phyloP scores from a whole-genome alignment of 2,113 vertebrate species.

The Semnornis frantzii region DNA sequence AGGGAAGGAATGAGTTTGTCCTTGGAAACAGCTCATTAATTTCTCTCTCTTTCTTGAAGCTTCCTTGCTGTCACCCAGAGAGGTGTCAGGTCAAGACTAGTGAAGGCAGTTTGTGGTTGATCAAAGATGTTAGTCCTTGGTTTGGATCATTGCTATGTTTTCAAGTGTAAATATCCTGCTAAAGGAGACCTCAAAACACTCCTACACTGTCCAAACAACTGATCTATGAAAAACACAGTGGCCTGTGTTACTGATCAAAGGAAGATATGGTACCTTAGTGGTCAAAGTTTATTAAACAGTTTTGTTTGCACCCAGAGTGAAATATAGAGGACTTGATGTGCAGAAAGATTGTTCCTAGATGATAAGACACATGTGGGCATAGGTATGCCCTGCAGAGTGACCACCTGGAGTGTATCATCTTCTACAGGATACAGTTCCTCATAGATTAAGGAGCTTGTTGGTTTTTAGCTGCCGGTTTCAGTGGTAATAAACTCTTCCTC shows the following conservation, averaged over 20 bases:
- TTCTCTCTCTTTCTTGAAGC: constrained; percentile 12
- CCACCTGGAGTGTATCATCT: neutral
- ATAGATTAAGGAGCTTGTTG: constrained; percentile 23
- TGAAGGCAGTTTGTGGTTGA: constrained; percentile 41
- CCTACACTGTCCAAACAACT: constrained; percentile 66
- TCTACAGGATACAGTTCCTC: neutral
- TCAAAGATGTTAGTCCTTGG: constrained; percentile 54
- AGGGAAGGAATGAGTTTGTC: constrained; percentile 7
- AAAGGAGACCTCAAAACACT: constrained; percentile 45
- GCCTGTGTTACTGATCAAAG: constrained; percentile 67
- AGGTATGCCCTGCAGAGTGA: neutral
- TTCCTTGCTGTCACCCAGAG: constrained; percentile 21
- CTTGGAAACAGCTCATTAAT: constrained; percentile 39
- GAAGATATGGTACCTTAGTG: constrained; percentile 44
- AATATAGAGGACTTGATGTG: constrained; percentile 8
- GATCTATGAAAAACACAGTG: constrained; percentile 59
- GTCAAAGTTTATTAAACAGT: constrained; percentile 60
- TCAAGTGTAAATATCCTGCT: constrained; percentile 72
- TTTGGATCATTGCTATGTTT: constrained; percentile 51
- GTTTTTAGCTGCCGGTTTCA: constrained; percentile 44
- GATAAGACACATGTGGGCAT: neutral
- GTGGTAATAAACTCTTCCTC: constrained; percentile 44
- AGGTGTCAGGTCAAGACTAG: constrained; percentile 59
- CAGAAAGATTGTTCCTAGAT: constrained; percentile 4
- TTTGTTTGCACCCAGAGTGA: constrained; percentile 19